These are phyloP conservation scores for Cantharis flavilabris DNA, from an alignment of 2,888 invertebrate genomes.

Conservation along the genomic window DNA sequence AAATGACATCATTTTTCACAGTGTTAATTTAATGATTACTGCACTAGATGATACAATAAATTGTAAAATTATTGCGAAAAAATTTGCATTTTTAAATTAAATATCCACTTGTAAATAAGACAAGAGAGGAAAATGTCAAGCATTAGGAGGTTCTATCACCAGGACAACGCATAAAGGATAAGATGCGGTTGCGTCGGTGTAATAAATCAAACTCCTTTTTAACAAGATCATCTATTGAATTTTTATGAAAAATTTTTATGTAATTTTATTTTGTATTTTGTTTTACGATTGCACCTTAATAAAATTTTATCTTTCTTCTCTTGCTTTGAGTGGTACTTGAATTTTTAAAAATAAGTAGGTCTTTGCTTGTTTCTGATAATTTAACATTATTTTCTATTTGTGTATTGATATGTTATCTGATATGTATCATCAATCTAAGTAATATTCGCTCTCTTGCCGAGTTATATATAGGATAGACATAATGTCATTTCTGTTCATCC, in stretches of 20 bases:
- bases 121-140: conserved; percentile 6
- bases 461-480: too few species aligned
- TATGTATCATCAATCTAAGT: too few species aligned
- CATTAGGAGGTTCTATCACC: conserved; percentile 29
- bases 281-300: background rate
- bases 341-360: background rate
- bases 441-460: too few species aligned
- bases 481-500: too few species aligned
- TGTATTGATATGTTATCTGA: background rate
- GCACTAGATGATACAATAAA: too few species aligned
- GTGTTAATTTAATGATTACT: too few species aligned
- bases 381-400: background rate
- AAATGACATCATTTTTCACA: too few species aligned
- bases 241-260: conserved; percentile 30
- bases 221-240: conserved; percentile 36
- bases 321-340: background rate
- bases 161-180: conserved; percentile 30
- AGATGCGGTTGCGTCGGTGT: conserved; percentile 31
- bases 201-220: conserved; percentile 35
- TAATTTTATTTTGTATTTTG: conserved; percentile 15
- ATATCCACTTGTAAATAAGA: background rate
- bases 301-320: background rate
- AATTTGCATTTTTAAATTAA: background rate
- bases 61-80: too few species aligned
- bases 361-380: background rate